Evolutionary conservation across 2,888 invertebrate genomes (phyloP).

Genomic region (Euphydryas editha): DNA sequence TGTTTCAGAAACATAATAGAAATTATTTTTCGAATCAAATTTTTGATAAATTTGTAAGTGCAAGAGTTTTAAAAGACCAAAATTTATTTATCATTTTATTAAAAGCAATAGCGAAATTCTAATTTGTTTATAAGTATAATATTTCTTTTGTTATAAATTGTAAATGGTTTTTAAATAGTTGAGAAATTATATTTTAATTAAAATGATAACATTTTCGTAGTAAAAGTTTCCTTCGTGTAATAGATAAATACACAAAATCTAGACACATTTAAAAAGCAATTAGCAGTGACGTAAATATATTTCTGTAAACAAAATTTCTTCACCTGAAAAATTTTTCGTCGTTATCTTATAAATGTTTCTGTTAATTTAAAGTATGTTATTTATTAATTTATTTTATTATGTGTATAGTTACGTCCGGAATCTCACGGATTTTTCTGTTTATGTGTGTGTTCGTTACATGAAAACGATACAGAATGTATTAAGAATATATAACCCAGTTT

Average conservation of each 20-base stretch:
- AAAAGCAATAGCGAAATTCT: too few species aligned
- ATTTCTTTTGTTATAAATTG: too few species aligned
- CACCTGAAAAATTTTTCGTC: conserved; percentile 67
- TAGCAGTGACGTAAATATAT: conserved; percentile 45
- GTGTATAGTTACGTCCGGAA: conserved; percentile 55
- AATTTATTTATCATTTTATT: too few species aligned
- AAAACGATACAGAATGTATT: conserved; percentile 29
- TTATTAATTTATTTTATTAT: conserved; percentile 6
- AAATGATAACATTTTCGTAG: conserved; percentile 4
- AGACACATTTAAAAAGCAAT: conserved; percentile 68
- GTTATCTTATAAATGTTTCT: conserved; percentile 3
- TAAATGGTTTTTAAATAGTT: too few species aligned
- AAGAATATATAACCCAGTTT: conserved; percentile 16
- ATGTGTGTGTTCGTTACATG: conserved; percentile 44
- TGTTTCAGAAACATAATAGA: not conserved
- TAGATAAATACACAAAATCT: conserved; percentile 73
- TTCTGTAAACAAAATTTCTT: conserved; percentile 47
- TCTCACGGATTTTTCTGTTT: conserved; percentile 61
- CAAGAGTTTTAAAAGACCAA: too few species aligned
- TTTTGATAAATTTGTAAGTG: too few species aligned
- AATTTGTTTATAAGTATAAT: too few species aligned
- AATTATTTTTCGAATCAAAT: too few species aligned
- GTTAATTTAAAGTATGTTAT: not conserved
- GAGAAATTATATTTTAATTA: not conserved
- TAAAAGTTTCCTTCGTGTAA: conserved; percentile 68